Evolutionary conservation across 2,888 invertebrate genomes (phyloP).

Genomic region (Drosophila ochracea): DNA sequence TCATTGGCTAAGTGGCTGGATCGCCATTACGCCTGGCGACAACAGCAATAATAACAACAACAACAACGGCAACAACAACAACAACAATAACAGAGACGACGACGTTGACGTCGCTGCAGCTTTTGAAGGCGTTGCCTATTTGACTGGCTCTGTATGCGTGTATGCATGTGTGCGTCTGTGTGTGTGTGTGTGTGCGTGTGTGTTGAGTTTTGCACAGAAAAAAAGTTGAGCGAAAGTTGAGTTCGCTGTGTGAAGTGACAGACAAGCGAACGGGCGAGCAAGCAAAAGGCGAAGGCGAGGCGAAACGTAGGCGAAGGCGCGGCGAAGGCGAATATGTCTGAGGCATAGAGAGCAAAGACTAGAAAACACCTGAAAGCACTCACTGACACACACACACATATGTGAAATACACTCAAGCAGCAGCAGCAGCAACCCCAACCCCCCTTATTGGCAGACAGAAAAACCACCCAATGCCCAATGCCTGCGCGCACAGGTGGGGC

Average conservation of each 20-base stretch:
- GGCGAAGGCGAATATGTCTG: constrained; percentile 31
- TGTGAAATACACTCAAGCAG: constrained; percentile 26
- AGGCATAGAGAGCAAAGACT: constrained; percentile 49
- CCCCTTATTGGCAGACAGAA: constrained; percentile 1
- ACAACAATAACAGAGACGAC: constrained; percentile 6
- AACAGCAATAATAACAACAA: constrained; percentile 8
- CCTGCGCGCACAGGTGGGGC: constrained; percentile 69
- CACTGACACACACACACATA: constrained; percentile 41
- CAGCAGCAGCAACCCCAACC: constrained; percentile 23
- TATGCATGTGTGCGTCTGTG: constrained; percentile 37
- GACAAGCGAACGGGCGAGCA: constrained; percentile 57
- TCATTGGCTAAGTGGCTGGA: constrained; percentile 74
- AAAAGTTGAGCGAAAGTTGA: constrained; percentile 73
- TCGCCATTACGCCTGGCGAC: constrained; percentile 53
- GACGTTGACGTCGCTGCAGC: constrained; percentile 53
- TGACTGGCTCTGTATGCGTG: constrained; percentile 45
- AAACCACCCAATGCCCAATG: constrained; percentile 59
- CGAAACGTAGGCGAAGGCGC: constrained; percentile 14
- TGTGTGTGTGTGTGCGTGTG: constrained; percentile 26
- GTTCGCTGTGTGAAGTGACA: constrained; percentile 47
- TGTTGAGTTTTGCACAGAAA: constrained; percentile 39
- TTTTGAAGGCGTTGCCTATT: constrained; percentile 84
- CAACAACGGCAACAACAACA: neutral
- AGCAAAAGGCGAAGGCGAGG: constrained; percentile 14
- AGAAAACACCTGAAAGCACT: constrained; percentile 76